A percentile compares a stretch with the other conserved stretches of the same genome.
Evolutionary conservation across 1,140 invertebrate genomes (phyloP).

Genomic region (Tetramorium parvispinum): DNA sequence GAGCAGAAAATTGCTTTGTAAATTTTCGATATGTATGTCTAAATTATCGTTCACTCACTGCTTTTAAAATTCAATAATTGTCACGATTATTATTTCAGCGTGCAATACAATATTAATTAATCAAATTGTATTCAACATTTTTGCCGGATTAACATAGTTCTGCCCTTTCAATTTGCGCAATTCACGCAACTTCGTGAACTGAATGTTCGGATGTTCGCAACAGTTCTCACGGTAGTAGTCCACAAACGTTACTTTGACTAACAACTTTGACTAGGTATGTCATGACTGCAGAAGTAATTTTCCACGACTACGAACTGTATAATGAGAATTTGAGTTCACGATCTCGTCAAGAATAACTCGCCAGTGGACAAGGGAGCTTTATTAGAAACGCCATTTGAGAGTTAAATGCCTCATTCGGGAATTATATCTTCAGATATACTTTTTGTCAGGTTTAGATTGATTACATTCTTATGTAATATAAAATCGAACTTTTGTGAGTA

Average conservation of each 20-base stretch:
- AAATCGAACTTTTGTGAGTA: not conserved
- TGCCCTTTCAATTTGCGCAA: conserved; percentile 21
- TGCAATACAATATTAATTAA: not conserved
- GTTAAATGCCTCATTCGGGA: conserved; percentile 28
- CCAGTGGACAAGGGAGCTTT: conserved; percentile 33
- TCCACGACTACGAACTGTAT: conserved; percentile 49
- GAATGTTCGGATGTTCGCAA: conserved; percentile 51
- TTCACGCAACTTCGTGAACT: conserved; percentile 33
- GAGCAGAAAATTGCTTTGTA: not conserved
- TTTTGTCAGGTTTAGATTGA: not conserved
- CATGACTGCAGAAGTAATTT: conserved; percentile 53
- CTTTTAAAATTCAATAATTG: not conserved
- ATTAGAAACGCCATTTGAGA: conserved; percentile 10
- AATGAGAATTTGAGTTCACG: conserved; percentile 50
- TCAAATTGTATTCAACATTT: not conserved
- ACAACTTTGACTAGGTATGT: conserved; percentile 58
- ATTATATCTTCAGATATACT: not conserved
- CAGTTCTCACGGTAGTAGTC: conserved; percentile 37
- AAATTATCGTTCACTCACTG: not conserved
- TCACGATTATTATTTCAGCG: not conserved
- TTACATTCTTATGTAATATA: not conserved
- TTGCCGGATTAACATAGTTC: conserved; percentile 30
- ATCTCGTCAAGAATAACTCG: conserved; percentile 47
- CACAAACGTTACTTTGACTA: conserved; percentile 47
- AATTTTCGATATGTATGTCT: not conserved